Evolutionary conservation across 1,140 invertebrate species (phyloP).

Genomic region (Lordiphosa stackelbergi): DNA sequence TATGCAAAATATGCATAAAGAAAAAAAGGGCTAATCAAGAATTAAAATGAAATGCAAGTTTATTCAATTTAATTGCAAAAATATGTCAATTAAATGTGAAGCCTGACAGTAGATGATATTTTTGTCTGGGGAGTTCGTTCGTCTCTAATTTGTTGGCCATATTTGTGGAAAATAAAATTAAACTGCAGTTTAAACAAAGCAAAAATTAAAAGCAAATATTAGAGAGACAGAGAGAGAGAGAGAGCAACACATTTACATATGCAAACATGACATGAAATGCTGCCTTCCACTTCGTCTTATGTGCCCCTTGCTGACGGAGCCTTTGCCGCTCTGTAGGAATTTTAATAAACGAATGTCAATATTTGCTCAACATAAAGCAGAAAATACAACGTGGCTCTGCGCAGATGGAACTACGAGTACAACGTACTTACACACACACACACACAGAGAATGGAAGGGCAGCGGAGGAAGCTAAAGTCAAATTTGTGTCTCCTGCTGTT

Average conservation of each 20-base stretch:
- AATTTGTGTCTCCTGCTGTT: conserved; percentile 38
- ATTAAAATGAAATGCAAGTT: conserved; percentile 47
- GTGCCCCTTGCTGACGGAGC: conserved; percentile 31
- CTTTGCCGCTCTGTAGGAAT: conserved; percentile 61
- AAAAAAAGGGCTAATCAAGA: conserved; percentile 29
- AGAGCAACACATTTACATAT: conserved; percentile 64
- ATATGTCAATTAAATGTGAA: conserved; percentile 74
- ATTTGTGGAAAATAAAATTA: conserved; percentile 75
- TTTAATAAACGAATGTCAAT: conserved; percentile 76
- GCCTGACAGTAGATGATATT: conserved; percentile 57
- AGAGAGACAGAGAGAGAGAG: conserved; percentile 25
- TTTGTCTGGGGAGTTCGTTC: conserved; percentile 26
- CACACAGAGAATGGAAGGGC: no score
- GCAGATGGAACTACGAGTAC: conserved; percentile 9
- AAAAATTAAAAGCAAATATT: conserved; percentile 76
- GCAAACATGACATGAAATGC: conserved; percentile 73
- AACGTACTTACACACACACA: no score
- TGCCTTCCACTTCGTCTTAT: conserved; percentile 10
- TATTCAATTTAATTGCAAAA: conserved; percentile 20
- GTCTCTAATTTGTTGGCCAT: conserved; percentile 65
- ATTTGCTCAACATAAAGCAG: conserved; percentile 75
- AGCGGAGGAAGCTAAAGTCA: conserved; percentile 20
- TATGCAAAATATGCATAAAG: conserved; percentile 40
- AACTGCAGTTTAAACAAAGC: conserved; percentile 76
- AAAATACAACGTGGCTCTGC: conserved; percentile 57